These are phyloP conservation scores for Sepioteuthis lessoniana DNA, from an alignment of 2,888 invertebrate genomes.

Conservation along the genomic window DNA sequence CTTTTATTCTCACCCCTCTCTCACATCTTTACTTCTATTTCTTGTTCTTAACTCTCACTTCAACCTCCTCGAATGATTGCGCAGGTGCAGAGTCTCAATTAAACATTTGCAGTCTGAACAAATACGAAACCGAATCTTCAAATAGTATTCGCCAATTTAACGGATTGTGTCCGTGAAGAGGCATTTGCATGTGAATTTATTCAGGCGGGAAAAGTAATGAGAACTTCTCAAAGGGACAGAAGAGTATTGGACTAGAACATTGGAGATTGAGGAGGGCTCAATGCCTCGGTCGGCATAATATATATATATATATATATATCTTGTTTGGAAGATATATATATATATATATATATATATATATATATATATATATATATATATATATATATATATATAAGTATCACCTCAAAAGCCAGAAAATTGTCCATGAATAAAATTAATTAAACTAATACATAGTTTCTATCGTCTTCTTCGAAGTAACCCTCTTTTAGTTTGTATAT, in stretches of 20 bases:
- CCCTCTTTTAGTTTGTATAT: no score
- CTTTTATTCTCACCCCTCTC: background rate
- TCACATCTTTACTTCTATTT: background rate
- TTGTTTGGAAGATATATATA: no score
- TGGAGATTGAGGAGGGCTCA: background rate
- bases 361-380: no score
- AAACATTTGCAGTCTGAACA: slow-evolving; percentile 16
- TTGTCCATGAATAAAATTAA: no score
- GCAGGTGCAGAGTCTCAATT: background rate
- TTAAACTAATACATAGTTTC: no score
- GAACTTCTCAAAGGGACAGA: background rate
- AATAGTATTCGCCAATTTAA: background rate
- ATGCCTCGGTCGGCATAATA: background rate
- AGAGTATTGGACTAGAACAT: background rate
- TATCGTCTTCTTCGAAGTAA: no score
- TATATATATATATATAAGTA: no score
- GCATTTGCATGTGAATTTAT: slow-evolving; percentile 33
- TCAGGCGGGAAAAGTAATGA: background rate
- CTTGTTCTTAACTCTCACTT: background rate
- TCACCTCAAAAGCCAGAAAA: no score
- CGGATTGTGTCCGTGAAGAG: background rate
- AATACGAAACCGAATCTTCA: background rate
- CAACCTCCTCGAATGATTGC: background rate
- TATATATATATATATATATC: no score
- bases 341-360: no score